Conservation (phyloP, 2,797 vertebrate genomes). For the Mycteria americana region DNA sequence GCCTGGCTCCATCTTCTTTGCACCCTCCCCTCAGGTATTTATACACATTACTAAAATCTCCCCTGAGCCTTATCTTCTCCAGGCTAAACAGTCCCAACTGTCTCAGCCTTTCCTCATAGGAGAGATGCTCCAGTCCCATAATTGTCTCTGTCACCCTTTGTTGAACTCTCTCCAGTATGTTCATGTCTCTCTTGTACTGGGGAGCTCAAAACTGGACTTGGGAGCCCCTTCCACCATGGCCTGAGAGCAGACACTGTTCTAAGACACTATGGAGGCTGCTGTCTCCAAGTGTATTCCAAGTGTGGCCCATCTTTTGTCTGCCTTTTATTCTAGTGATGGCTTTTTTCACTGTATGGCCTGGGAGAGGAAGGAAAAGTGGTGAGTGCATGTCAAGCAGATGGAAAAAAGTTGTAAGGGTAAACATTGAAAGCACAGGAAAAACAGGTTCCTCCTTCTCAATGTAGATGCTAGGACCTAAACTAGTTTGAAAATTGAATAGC, state of each 20-base stretch:
- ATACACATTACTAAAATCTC: background rate
- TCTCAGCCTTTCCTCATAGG: background rate
- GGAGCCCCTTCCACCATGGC: background rate
- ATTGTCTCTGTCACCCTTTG: background rate
- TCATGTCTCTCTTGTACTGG: background rate
- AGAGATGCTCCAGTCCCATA: background rate
- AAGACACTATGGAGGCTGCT: background rate
- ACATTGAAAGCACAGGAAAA: background rate
- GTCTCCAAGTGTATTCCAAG: background rate
- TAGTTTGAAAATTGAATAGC: background rate
- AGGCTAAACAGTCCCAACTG: background rate
- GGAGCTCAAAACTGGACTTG: background rate
- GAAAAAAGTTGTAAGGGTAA: background rate
- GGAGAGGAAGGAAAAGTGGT: background rate
- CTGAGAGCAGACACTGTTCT: background rate
- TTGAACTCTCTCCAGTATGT: background rate
- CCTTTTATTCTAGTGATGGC: background rate
- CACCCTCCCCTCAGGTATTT: background rate
- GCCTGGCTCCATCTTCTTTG: background rate
- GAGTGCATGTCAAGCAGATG: background rate
- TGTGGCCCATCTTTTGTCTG: background rate
- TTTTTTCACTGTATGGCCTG: background rate
- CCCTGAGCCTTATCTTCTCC: background rate
- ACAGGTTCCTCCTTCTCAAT: background rate
- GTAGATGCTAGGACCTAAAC: background rate